Evolutionary conservation across 2,113 vertebrate species (phyloP), one percentile per base, ranked within the genome.

Genomic region (Gadus chalcogrammus): DNA sequence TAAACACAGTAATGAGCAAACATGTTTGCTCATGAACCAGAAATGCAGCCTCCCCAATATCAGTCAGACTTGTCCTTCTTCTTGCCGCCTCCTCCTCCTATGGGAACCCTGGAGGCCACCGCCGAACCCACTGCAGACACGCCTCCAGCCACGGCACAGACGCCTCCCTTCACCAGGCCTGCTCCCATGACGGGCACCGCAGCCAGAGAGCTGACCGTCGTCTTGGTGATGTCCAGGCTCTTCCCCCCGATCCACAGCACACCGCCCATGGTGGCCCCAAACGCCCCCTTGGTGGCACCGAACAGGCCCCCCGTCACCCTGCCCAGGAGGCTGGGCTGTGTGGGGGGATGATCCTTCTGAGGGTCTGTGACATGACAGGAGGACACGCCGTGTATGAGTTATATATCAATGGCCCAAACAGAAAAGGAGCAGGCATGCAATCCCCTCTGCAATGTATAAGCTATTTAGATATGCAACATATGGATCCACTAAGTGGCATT

Each of bases 41-140:
- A 17, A 55, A 35, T 16, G 3, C 1, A 5, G 63, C 69, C 65
- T 24, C 48, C 64, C 60, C 76, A 92, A 28, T 7, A 0, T 90
- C 93, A 98, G 88, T 98, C 97, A 86, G 95, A 97, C 83, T 98
- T 98, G 91, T 98, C 97, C 84, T 97, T 98, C 88, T 98, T 98
- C 91, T 97, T 98, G 42, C 42, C 42, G 2, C 24, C 24, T 24
- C 42, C 42, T 70, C 84, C 65, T 80, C 95, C 94, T 38, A 93
- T 89, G 80, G 96, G 96, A 91, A 97, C 94, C 94, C 94, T 98
- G 87, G 85, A 96, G 82, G 87, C 94, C 68, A 98, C 95, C n/a
- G 95, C 95, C 24, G 96, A 97, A 64, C 96, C 95, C 7, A 97
- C 94, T 20, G 96, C 93, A 27, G 91, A 87, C 64, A 98, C 94